A percentile compares a stretch with the other conserved stretches of the same genome.
phyloP scores from a whole-genome alignment of 2,888 invertebrate genomes.

The Chloromyia formosa region DNA sequence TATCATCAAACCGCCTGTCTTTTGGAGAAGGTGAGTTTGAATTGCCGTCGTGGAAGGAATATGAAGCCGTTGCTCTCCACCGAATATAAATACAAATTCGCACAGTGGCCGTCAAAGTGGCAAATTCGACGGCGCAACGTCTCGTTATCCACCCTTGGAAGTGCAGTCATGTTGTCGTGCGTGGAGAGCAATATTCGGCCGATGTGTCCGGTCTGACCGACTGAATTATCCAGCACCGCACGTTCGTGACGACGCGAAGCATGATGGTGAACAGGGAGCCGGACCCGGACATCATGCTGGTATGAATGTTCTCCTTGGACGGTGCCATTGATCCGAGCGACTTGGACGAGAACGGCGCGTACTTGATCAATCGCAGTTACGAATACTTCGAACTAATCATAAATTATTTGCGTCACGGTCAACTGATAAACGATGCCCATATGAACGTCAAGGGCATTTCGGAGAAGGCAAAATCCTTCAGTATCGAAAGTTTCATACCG shows the following conservation, averaged over 20 bases:
- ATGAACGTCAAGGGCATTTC: slow-evolving; percentile 85
- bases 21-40: too few species aligned
- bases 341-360: slow-evolving; percentile 81
- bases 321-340: slow-evolving; percentile 81
- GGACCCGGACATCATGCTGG: slow-evolving; percentile 91
- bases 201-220: too few species aligned
- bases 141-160: too few species aligned
- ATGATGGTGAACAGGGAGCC: slow-evolving; percentile 81
- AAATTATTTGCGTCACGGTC: slow-evolving; percentile 93
- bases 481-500: slow-evolving; percentile 80
- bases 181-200: too few species aligned
- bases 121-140: too few species aligned
- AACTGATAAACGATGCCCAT: slow-evolving; percentile 85
- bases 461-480: slow-evolving; percentile 90
- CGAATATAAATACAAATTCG: too few species aligned
- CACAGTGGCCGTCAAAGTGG: too few species aligned
- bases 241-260: slow-evolving; percentile 79
- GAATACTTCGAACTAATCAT: slow-evolving; percentile 94
- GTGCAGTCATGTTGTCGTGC: too few species aligned
- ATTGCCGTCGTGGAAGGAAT: too few species aligned
- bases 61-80: too few species aligned
- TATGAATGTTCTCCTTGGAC: slow-evolving; percentile 83
- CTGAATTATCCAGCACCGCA: too few species aligned
- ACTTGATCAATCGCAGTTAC: slow-evolving; percentile 92
- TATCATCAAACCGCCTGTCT: too few species aligned